Conservation (phyloP, 2,888 invertebrate genomes). For the Drosophila colorata region DNA sequence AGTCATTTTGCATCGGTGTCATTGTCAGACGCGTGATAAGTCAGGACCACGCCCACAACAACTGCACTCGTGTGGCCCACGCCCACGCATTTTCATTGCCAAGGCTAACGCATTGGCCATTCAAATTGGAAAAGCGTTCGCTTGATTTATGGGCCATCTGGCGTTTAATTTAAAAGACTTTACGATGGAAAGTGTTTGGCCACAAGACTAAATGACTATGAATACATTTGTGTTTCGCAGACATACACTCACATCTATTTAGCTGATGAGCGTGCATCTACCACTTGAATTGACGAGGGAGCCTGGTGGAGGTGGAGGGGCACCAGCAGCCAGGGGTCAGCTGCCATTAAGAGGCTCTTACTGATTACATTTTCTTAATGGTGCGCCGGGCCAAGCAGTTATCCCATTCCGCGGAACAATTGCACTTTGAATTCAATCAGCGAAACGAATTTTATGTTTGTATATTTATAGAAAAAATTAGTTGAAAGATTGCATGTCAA, state of each 20-base stretch:
- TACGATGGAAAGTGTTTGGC: constrained; percentile 62
- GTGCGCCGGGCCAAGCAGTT: not conserved
- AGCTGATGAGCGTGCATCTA: no score
- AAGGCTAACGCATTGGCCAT: constrained; percentile 25
- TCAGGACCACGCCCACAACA: constrained; percentile 29
- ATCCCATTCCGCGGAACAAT: constrained; percentile 4
- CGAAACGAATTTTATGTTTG: not conserved
- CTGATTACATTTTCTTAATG: constrained; percentile 38
- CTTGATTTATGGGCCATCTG: constrained; percentile 47
- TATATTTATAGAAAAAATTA: constrained; percentile 21
- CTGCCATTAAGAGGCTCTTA: constrained; percentile 24
- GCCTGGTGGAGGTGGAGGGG: not conserved
- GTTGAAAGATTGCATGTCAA: not conserved
- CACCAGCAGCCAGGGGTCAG: constrained; percentile 29
- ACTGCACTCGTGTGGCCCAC: not conserved
- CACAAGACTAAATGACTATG: constrained; percentile 9
- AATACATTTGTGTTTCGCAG: not conserved
- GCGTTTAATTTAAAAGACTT: constrained; percentile 56
- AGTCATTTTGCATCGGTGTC: constrained; percentile 46
- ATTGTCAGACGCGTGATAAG: constrained; percentile 36
- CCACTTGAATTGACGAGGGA: constrained; percentile 2
- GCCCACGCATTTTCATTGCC: constrained; percentile 46
- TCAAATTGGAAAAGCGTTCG: constrained; percentile 54
- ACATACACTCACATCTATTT: not conserved
- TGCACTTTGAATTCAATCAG: constrained; percentile 18